Percentiles rank a stretch among this genome's conserved stretches.
Conservation (phyloP, 2,113 vertebrate species). For the Ciconia maguari region DNA sequence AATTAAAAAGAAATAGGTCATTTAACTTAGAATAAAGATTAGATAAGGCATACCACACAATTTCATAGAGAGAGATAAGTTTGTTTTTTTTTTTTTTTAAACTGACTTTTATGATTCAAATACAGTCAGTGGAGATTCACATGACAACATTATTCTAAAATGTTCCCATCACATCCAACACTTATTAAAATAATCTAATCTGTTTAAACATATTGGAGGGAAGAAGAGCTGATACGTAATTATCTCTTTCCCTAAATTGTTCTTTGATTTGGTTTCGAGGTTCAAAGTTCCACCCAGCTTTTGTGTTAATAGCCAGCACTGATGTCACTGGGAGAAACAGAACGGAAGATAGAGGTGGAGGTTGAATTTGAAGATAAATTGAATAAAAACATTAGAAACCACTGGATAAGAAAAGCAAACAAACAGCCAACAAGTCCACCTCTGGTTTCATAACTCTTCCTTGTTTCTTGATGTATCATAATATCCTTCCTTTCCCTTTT, state of each 20-base stretch:
- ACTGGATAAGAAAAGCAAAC: slow-evolving; percentile 60
- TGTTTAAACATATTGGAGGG: slow-evolving; percentile 40
- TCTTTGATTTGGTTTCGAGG: slow-evolving; percentile 50
- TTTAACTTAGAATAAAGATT: neutral
- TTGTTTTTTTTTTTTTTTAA: neutral
- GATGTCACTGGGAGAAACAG: slow-evolving; percentile 51
- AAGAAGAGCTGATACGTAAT: slow-evolving; percentile 14
- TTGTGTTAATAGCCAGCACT: slow-evolving; percentile 31
- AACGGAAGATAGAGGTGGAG: slow-evolving; percentile 47
- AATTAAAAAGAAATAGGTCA: neutral
- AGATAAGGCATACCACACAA: neutral
- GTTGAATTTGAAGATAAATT: slow-evolving; percentile 52
- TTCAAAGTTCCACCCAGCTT: slow-evolving; percentile 45
- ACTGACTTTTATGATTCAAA: neutral
- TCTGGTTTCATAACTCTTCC: slow-evolving; percentile 42
- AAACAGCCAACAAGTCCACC: slow-evolving; percentile 36
- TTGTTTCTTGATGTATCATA: slow-evolving; percentile 30
- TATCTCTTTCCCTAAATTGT: slow-evolving; percentile 42
- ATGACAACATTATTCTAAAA: neutral
- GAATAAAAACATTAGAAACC: slow-evolving; percentile 55
- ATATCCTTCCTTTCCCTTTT: slow-evolving; percentile 44
- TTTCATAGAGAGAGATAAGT: neutral
- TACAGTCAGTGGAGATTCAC: neutral
- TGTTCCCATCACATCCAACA: neutral
- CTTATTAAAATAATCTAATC: slow-evolving; percentile 60